A percentile compares a stretch with the other conserved stretches of the same genome.
phyloP scores from a whole-genome alignment of 1,140 invertebrate genomes.

The Pseudomyrmex sp. region DNA sequence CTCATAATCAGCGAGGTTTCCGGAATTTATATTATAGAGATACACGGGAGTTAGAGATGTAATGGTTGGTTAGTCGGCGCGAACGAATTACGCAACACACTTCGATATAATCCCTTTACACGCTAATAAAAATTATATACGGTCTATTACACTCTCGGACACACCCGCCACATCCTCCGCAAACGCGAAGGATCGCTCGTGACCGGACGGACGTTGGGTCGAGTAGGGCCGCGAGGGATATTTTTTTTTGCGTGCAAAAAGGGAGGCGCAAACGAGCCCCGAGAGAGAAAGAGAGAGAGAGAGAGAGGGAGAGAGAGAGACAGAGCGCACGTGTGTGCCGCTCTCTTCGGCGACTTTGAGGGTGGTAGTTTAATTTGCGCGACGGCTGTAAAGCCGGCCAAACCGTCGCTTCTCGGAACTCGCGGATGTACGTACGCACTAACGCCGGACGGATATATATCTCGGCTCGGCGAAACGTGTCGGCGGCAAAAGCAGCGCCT shows the following conservation, averaged over 20 bases:
- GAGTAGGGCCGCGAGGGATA: neutral
- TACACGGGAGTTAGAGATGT: neutral
- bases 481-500: neutral
- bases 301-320: too few relatives aligned
- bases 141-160: neutral
- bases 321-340: neutral
- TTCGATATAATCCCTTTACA: neutral
- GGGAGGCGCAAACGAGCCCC: constrained; percentile 21
- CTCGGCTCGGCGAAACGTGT: neutral
- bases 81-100: neutral
- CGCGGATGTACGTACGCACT: neutral
- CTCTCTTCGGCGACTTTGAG: constrained; percentile 55
- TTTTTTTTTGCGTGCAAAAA: neutral
- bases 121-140: constrained; percentile 7
- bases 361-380: constrained; percentile 70
- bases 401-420: constrained; percentile 38
- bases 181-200: too few relatives aligned
- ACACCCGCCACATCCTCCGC: constrained; percentile 13
- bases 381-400: constrained; percentile 56
- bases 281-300: neutral
- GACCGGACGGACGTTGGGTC: neutral
- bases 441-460: neutral
- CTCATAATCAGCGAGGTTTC: neutral
- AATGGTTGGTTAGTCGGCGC: neutral
- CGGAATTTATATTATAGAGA: neutral